phyloP scores from a whole-genome alignment of 92 coral and sea anemone species.

The Actinostola sp. region DNA sequence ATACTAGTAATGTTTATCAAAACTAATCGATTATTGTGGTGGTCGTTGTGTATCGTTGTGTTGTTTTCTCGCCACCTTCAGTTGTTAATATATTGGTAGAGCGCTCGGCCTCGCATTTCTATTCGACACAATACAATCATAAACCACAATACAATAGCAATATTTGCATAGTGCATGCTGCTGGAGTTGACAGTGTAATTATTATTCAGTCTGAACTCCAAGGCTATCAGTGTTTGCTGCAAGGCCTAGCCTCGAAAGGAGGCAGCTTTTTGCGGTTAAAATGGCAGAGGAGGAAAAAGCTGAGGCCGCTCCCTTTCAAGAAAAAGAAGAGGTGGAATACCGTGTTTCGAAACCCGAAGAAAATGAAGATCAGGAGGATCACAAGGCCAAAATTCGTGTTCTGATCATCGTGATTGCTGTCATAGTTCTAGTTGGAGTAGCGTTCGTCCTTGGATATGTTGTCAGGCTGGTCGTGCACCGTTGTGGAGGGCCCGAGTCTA shows the following conservation, averaged over 20 bases:
- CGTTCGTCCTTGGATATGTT: constrained; percentile 65
- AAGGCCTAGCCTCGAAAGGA: constrained; percentile 15
- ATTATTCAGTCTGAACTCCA: constrained; percentile 21
- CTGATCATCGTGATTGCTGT: constrained; percentile 35
- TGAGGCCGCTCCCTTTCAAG: constrained; percentile 28
- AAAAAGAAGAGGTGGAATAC: constrained; percentile 43
- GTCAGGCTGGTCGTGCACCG: constrained; percentile 45
- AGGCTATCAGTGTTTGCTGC: constrained; percentile 3
- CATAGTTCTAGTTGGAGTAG: constrained; percentile 46
- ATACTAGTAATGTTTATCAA: no score
- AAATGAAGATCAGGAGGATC: constrained; percentile 6
- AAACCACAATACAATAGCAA: constrained; percentile 10
- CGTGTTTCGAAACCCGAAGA: constrained; percentile 13
- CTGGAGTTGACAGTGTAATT: background rate
- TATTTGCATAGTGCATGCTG: constrained; percentile 42
- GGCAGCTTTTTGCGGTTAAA: constrained; percentile 10
- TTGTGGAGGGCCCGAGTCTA: constrained; percentile 21
- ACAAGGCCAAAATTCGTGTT: constrained; percentile 31
- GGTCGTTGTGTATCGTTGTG: background rate
- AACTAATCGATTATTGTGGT: no score
- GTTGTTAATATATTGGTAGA: constrained; percentile 20
- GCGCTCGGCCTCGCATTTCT: constrained; percentile 8
- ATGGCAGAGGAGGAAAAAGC: constrained; percentile 44
- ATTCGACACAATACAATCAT: constrained; percentile 23
- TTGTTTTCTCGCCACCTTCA: background rate